phyloP scores from a whole-genome alignment of 2,113 vertebrate species.

The Cynocephalus volans region DNA sequence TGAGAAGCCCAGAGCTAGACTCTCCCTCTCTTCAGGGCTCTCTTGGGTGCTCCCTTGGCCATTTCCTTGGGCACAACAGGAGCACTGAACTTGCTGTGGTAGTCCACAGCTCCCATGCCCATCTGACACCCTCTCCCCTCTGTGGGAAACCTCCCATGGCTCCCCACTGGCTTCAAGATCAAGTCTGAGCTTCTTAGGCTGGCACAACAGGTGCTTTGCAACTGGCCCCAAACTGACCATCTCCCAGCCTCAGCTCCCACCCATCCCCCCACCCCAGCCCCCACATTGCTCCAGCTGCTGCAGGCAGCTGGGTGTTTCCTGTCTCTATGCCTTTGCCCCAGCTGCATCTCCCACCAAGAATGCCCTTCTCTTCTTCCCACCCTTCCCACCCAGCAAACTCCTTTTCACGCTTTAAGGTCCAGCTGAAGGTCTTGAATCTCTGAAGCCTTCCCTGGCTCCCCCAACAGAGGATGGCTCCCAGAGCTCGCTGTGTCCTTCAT shows the following conservation, averaged over 20 bases:
- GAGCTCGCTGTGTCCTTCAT: background rate
- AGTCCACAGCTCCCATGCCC: background rate
- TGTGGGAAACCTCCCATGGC: background rate
- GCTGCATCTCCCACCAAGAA: background rate
- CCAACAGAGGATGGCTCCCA: background rate
- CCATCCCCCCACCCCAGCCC: background rate
- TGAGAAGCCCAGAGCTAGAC: background rate
- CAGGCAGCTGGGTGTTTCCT: background rate
- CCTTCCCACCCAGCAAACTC: background rate
- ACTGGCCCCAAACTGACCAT: background rate
- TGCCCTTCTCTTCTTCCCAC: background rate
- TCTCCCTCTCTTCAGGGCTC: background rate
- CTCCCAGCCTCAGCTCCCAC: background rate
- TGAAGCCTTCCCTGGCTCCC: background rate
- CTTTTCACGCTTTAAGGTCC: background rate
- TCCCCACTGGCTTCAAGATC: background rate
- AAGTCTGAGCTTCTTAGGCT: background rate
- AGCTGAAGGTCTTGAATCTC: background rate
- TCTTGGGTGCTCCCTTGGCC: background rate
- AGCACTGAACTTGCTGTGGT: background rate
- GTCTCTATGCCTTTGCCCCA: background rate
- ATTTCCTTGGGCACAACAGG: background rate
- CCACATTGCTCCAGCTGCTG: background rate
- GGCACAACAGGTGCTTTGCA: background rate
- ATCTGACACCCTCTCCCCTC: background rate